phyloP scores from a whole-genome alignment of 2,888 invertebrate genomes.

The Drosophila neutralis region DNA sequence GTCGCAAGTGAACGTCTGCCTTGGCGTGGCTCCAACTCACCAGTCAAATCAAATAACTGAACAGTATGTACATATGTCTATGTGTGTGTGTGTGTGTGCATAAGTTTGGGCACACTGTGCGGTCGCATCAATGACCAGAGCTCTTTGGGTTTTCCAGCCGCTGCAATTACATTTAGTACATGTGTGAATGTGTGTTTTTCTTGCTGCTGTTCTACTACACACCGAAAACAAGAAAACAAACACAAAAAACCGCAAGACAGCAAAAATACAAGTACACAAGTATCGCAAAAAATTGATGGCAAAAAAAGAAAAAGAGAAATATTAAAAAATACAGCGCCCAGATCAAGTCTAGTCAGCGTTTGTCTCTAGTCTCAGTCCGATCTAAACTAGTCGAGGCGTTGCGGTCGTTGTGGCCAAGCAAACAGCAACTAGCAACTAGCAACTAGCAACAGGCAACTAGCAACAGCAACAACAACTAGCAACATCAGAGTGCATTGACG shows the following conservation, averaged over 20 bases:
- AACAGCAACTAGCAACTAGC: constrained; percentile 3
- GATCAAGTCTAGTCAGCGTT: constrained; percentile 72
- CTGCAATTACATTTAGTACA: constrained; percentile 49
- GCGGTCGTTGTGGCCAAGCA: constrained; percentile 58
- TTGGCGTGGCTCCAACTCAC: constrained; percentile 41
- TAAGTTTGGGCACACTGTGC: constrained; percentile 51
- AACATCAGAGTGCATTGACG: constrained; percentile 73
- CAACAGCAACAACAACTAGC: constrained; percentile 26
- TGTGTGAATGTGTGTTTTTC: constrained; percentile 38
- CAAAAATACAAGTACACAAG: constrained; percentile 35
- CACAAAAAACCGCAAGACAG: constrained; percentile 37
- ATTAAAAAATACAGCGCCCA: constrained; percentile 47
- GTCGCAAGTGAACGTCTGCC: constrained; percentile 71
- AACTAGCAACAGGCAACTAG: constrained; percentile 1
- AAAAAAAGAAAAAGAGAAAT: constrained; percentile 38
- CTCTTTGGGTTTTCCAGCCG: constrained; percentile 50
- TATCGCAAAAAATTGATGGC: constrained; percentile 47
- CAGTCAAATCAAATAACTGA: constrained; percentile 17
- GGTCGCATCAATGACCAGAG: constrained; percentile 74
- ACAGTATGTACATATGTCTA: constrained; percentile 5
- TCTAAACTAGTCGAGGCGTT: constrained; percentile 79
- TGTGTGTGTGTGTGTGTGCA: constrained; percentile 4
- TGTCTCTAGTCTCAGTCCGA: constrained; percentile 66
- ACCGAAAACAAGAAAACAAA: constrained; percentile 10
- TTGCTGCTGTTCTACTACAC: constrained; percentile 34